These are phyloP conservation scores for Sylvilagus floridanus DNA, from an alignment of 2,797 vertebrate species.

Conservation along the genomic window DNA sequence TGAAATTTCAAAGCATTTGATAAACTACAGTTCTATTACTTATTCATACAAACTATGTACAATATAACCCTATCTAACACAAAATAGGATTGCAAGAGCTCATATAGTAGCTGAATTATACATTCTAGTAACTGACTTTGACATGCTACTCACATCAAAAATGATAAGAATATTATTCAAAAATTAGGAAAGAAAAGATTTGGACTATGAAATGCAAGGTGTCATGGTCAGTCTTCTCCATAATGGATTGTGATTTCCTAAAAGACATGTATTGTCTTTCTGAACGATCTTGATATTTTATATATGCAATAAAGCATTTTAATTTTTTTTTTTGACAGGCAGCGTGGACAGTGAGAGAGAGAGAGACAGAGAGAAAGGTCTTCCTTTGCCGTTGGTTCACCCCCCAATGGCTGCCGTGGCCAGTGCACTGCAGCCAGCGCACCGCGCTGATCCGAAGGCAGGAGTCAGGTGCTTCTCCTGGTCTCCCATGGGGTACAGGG, in stretches of 20 bases:
- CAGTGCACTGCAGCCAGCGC: too few species aligned
- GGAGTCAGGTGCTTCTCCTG: too few species aligned
- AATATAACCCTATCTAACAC: neutral
- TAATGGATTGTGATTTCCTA: neutral
- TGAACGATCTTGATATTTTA: conserved; percentile 35
- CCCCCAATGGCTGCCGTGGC: too few species aligned
- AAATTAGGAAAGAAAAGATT: conserved; percentile 47
- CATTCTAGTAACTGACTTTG: conserved; percentile 14
- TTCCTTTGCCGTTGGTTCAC: too few species aligned
- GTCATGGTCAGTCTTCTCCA: neutral
- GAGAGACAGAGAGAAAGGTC: too few species aligned
- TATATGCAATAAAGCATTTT: neutral
- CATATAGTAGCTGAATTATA: conserved; percentile 17
- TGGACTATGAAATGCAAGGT: conserved; percentile 6
- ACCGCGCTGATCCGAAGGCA: too few species aligned
- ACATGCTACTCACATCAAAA: conserved; percentile 21
- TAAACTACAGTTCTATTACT: too few species aligned
- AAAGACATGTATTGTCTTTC: conserved; percentile 32
- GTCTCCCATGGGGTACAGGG: too few species aligned
- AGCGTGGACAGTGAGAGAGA: too few species aligned
- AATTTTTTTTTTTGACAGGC: too few species aligned
- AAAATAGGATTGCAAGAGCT: neutral
- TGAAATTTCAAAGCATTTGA: conserved; percentile 41
- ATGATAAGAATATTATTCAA: conserved; percentile 52
- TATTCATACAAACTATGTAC: too few species aligned